Percentiles rank a stretch among this genome's conserved stretches.
phyloP scores from a whole-genome alignment of 2,797 vertebrate species.

The Vultur gryphus region DNA sequence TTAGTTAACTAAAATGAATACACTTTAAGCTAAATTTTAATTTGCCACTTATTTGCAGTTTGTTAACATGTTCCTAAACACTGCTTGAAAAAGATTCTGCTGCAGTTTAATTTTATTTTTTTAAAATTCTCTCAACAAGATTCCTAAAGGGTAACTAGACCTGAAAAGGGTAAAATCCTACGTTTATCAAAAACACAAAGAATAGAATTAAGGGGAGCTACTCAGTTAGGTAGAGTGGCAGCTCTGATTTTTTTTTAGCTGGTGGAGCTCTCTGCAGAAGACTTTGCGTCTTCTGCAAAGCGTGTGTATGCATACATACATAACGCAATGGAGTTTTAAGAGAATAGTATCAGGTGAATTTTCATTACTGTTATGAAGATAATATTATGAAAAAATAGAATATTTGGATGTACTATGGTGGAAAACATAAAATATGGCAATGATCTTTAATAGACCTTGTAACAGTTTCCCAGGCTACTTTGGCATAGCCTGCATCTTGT shows the following conservation, averaged over 20 bases:
- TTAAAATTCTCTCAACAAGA: neutral
- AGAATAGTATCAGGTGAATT: neutral
- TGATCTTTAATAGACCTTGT: neutral
- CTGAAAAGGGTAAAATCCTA: neutral
- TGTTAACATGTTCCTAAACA: neutral
- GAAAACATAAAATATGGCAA: neutral
- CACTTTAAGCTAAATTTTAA: neutral
- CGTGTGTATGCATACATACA: neutral
- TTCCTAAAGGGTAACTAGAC: neutral
- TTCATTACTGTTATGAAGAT: neutral
- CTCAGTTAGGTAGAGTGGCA: neutral
- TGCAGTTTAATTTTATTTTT: neutral
- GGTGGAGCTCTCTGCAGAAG: neutral
- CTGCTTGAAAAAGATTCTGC: neutral
- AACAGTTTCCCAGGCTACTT: neutral
- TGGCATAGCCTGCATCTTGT: neutral
- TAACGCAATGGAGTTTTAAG: neutral
- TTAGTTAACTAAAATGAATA: neutral
- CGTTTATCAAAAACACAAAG: neutral
- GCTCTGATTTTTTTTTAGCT: neutral
- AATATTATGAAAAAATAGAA: neutral
- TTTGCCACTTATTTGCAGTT: neutral
- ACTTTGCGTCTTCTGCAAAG: neutral
- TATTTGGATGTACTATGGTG: neutral
- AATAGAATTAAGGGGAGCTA: neutral